Evolutionary conservation across 1,140 invertebrate species (phyloP).

Genomic region (Drosophila virilis): DNA sequence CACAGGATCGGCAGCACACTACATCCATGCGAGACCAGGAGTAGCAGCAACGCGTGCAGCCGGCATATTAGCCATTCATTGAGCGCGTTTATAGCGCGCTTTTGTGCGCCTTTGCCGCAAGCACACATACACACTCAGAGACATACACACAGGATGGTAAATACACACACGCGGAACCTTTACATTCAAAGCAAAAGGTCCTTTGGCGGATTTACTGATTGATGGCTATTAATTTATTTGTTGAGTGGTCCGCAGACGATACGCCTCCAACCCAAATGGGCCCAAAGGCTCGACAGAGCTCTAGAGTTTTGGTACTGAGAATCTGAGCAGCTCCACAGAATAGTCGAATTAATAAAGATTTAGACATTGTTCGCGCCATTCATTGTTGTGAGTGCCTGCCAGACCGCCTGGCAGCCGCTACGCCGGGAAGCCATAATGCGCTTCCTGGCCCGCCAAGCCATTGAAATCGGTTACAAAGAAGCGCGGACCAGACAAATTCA

Average conservation of each 20-base stretch:
- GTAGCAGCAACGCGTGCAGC: slow-evolving; percentile 45
- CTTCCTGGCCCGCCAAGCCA: slow-evolving; percentile 25
- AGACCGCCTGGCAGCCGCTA: neutral
- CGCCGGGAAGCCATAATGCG: slow-evolving; percentile 43
- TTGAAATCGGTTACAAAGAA: slow-evolving; percentile 39
- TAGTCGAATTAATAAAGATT: slow-evolving; percentile 82
- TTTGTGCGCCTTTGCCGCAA: slow-evolving; percentile 54
- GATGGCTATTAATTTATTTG: slow-evolving; percentile 83
- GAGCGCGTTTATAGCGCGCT: slow-evolving; percentile 74
- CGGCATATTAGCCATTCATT: slow-evolving; percentile 78
- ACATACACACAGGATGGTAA: neutral
- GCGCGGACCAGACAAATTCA: slow-evolving; percentile 39
- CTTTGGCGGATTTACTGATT: slow-evolving; percentile 81
- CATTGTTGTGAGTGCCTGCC: slow-evolving; percentile 49
- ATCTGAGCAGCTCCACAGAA: slow-evolving; percentile 50
- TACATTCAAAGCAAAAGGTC: slow-evolving; percentile 78
- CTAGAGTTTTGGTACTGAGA: slow-evolving; percentile 1
- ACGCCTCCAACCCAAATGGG: neutral
- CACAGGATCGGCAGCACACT: neutral
- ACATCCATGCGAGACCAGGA: neutral
- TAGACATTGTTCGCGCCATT: slow-evolving; percentile 73
- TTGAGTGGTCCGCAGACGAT: slow-evolving; percentile 55
- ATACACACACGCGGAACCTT: slow-evolving; percentile 44
- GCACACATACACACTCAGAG: slow-evolving; percentile 11
- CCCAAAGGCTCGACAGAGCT: slow-evolving; percentile 1